Conservation (phyloP, 2,888 invertebrate species). For the Platycnemis pennipes region DNA sequence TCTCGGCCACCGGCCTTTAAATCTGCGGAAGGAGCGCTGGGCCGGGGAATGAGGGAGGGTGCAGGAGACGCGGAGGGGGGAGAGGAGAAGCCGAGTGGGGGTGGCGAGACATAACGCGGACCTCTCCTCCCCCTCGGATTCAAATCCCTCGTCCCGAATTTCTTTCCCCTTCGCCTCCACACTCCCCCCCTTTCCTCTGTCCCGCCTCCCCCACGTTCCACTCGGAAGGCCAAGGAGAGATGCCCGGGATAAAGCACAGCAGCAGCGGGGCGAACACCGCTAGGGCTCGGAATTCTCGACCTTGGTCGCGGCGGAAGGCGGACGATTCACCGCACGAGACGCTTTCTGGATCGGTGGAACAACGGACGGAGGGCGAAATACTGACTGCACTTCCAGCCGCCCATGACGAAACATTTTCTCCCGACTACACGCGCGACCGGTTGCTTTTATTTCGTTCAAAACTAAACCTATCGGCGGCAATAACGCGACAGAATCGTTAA, state of each 20-base stretch:
- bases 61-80: not conserved
- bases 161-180: not conserved
- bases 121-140: not conserved
- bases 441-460: not conserved
- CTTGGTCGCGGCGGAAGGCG: not conserved
- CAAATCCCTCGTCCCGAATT: not conserved
- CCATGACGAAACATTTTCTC: not conserved
- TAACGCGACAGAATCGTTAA: not conserved
- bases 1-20: not conserved
- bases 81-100: not conserved
- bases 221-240: slow-evolving; percentile 36
- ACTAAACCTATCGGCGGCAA: not conserved
- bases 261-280: not conserved
- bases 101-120: not conserved
- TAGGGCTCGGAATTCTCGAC: not conserved
- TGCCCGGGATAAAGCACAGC: slow-evolving; percentile 25
- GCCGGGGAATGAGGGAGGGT: not conserved
- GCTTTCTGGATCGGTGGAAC: not conserved
- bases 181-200: not conserved
- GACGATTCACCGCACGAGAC: not conserved
- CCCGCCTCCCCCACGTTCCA: not conserved
- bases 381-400: not conserved
- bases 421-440: not conserved
- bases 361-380: not conserved
- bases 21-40: not conserved